Conservation (phyloP, 2,113 vertebrate genomes). For the Ploceus nigricollis region DNA sequence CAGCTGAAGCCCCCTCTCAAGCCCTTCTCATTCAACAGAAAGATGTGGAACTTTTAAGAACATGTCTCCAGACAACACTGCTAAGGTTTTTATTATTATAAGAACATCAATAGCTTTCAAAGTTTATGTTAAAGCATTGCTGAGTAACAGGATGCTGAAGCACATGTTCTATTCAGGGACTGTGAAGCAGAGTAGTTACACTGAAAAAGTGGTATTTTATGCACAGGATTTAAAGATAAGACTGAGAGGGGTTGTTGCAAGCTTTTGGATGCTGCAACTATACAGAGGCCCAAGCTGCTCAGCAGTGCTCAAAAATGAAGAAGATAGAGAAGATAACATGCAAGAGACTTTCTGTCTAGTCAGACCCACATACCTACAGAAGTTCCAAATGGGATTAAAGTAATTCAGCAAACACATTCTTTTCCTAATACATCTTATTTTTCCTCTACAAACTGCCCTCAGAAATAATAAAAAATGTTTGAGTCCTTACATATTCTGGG, state of each 20-base stretch:
- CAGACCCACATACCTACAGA: neutral
- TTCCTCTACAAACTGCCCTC: neutral
- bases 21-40: slow-evolving; percentile 21
- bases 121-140: neutral
- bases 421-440: neutral
- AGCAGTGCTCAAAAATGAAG: slow-evolving; percentile 39
- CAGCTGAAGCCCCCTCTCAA: slow-evolving; percentile 73
- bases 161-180: neutral
- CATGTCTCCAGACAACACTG: neutral
- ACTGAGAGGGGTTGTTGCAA: slow-evolving; percentile 71
- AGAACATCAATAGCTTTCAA: neutral
- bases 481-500: neutral
- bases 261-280: slow-evolving; percentile 52
- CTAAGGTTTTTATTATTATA: neutral
- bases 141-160: neutral
- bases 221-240: slow-evolving; percentile 40
- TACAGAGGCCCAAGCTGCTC: slow-evolving; percentile 60
- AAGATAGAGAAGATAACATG: slow-evolving; percentile 66
- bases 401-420: neutral
- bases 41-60: neutral
- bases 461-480: neutral
- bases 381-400: neutral
- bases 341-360: slow-evolving; percentile 49
- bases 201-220: neutral
- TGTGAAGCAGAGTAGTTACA: neutral